Evolutionary conservation across 2,888 invertebrate species (phyloP), one percentile per base, ranked within the genome.

Genomic region (Bimastos eiseni): DNA sequence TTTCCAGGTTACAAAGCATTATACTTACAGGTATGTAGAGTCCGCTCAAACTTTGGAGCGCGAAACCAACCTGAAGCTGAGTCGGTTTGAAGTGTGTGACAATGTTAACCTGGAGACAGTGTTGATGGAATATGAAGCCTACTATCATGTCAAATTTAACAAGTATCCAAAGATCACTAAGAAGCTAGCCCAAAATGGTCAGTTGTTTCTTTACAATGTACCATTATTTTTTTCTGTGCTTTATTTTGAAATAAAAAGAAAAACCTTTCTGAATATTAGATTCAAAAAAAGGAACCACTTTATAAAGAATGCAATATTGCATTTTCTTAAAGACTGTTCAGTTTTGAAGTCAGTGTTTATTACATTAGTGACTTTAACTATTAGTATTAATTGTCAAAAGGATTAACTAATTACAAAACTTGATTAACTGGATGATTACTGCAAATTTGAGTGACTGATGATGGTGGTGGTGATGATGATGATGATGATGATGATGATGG

Each of bases 41-140:
- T 96, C 97, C 0, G 97, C 97, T 0, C 96, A 97, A 90, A 94
- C 96, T 21, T 96, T 98, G 91, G 96, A 96, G 41, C 95, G 96
- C 36, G 98, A 98, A 95, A 97, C 97, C 0, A 96, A 96, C 86
- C 95, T 98, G 21, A 95, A 95, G 92, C 96, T 97, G 0, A 96
- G 96, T 15, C 96, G 96, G 90, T 95, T 94, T 94, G 95, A 95
- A 92, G 95, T 98, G 83, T 98, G 98, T 95, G 98, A 98, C 94
- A 98, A 98, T 94, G 96, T 98, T 91, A 98, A 98, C 94, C 95
- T 98, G 94, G 97, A 97, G 92, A 97, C 97, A 86, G 97, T 98
- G 92, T 95, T 98, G 91, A 97, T 97, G 96, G 98, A 98, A 93
- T 98, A 97, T 95, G 97, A 97, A 94, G 97, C 97, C 92, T 98